Percentiles rank a stretch among this genome's conserved stretches.
Evolutionary conservation across 2,797 vertebrate genomes (phyloP).

Genomic region (Sebastes trivittatus): DNA sequence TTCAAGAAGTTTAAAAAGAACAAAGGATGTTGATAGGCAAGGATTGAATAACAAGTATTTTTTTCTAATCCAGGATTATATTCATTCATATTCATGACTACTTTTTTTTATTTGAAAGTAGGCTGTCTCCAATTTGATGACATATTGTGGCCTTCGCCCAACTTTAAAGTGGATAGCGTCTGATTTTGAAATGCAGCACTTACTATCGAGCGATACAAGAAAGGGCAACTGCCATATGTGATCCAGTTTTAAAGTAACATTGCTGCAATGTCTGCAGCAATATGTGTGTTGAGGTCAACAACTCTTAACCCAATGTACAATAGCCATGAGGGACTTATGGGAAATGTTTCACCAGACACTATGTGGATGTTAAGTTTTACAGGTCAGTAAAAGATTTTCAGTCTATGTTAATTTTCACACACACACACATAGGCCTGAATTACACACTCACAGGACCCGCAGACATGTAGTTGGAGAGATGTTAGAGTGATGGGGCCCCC

Average conservation of each 20-base stretch:
- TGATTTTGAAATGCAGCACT: conserved; percentile 6
- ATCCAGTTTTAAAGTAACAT: neutral
- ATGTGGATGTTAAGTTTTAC: neutral
- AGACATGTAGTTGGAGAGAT: no score
- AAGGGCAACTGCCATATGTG: neutral
- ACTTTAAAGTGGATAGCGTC: neutral
- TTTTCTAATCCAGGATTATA: conserved; percentile 25
- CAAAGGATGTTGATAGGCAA: conserved; percentile 1
- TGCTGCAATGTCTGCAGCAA: neutral
- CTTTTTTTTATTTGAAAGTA: conserved; percentile 1
- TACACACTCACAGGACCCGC: neutral
- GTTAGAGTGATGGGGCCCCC: neutral
- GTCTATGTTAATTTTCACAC: neutral
- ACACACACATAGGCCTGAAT: neutral
- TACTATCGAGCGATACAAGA: neutral
- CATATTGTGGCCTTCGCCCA: conserved; percentile 1
- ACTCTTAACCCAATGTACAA: neutral
- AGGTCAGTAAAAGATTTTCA: neutral
- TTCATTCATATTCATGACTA: conserved; percentile 35
- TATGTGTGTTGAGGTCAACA: neutral
- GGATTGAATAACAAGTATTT: conserved; percentile 34
- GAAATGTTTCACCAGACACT: neutral
- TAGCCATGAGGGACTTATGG: neutral
- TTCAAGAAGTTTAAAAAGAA: conserved; percentile 13
- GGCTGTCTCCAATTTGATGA: conserved; percentile 1